phyloP scores from a whole-genome alignment of 1,140 invertebrate genomes.

The Aphaenogaster floridana region DNA sequence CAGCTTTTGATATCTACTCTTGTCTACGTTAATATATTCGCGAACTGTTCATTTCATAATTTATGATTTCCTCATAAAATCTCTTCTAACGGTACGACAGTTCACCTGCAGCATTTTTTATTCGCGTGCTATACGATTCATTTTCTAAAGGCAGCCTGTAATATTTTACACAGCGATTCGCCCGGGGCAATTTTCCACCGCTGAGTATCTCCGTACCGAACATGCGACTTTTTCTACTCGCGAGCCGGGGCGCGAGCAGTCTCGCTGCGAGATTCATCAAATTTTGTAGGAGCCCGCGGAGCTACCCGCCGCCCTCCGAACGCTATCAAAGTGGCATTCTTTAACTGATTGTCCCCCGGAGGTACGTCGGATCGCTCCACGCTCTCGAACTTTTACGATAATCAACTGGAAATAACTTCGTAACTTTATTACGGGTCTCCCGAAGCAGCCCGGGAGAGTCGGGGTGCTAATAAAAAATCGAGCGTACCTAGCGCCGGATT shows the following conservation, averaged over 20 bases:
- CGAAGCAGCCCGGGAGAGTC: slow-evolving; percentile 31
- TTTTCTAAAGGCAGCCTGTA: slow-evolving; percentile 59
- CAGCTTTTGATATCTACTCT: slow-evolving; percentile 31
- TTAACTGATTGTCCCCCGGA: slow-evolving; percentile 81
- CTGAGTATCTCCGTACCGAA: slow-evolving; percentile 48
- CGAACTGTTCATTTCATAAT: slow-evolving; percentile 50
- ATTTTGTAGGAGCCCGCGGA: slow-evolving; percentile 74
- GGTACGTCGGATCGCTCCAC: slow-evolving; percentile 75
- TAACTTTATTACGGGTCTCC: slow-evolving; percentile 80
- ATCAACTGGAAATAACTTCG: slow-evolving; percentile 82
- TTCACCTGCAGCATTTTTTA: slow-evolving; percentile 36
- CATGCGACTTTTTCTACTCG: slow-evolving; percentile 46
- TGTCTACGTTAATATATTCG: slow-evolving; percentile 42
- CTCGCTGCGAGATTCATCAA: slow-evolving; percentile 76
- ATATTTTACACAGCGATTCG: slow-evolving; percentile 42
- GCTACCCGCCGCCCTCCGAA: slow-evolving; percentile 67
- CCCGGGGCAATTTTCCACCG: slow-evolving; percentile 59
- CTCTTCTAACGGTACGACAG: slow-evolving; percentile 42
- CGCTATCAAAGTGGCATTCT: slow-evolving; percentile 81
- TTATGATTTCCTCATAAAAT: slow-evolving; percentile 52
- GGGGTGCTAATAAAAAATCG: slow-evolving; percentile 68
- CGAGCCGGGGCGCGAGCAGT: slow-evolving; percentile 21
- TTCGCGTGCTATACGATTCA: slow-evolving; percentile 1
- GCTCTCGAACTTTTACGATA: slow-evolving; percentile 80
- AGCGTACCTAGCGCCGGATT: slow-evolving; percentile 59